A percentile compares a stretch with the other conserved stretches of the same genome.
These are phyloP conservation scores for Hypotaenidia philippensis DNA, from an alignment of 2,797 vertebrate species.

Conservation along the genomic window DNA sequence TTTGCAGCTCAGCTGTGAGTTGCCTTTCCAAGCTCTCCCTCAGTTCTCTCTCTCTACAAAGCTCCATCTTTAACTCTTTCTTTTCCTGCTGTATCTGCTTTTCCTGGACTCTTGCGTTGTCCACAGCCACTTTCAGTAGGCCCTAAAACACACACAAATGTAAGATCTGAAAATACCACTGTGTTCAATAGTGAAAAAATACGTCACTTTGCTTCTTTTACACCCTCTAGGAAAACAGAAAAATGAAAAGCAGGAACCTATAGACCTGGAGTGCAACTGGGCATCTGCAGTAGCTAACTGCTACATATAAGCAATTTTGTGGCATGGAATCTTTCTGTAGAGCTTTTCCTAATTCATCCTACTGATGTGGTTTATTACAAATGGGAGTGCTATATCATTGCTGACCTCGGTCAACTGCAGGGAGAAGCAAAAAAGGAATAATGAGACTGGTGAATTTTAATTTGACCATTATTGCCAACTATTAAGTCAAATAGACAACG, in stretches of 20 bases:
- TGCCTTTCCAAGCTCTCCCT: constrained; percentile 94
- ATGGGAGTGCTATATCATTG: background rate
- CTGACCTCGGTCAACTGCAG: background rate
- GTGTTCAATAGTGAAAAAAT: background rate
- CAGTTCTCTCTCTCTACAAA: constrained; percentile 92
- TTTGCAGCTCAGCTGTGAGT: constrained; percentile 92
- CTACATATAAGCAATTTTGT: background rate
- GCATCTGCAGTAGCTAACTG: background rate
- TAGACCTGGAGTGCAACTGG: background rate
- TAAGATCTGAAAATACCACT: background rate
- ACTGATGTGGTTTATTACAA: background rate
- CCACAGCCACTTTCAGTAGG: constrained; percentile 95
- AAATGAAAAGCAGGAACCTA: background rate
- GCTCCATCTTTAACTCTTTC: constrained; percentile 93
- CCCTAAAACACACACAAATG: constrained; percentile 81
- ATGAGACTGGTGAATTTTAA: background rate
- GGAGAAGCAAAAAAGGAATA: background rate
- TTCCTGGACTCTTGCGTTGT: constrained; percentile 94
- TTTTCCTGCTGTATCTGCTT: constrained; percentile 97
- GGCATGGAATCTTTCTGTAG: background rate
- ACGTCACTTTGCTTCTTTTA: background rate
- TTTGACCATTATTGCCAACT: background rate
- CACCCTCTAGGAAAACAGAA: background rate
- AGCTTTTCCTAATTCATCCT: background rate
- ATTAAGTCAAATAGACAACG: background rate